phyloP scores from a whole-genome alignment of 2,888 invertebrate species.

The Drosophila lacicola region DNA sequence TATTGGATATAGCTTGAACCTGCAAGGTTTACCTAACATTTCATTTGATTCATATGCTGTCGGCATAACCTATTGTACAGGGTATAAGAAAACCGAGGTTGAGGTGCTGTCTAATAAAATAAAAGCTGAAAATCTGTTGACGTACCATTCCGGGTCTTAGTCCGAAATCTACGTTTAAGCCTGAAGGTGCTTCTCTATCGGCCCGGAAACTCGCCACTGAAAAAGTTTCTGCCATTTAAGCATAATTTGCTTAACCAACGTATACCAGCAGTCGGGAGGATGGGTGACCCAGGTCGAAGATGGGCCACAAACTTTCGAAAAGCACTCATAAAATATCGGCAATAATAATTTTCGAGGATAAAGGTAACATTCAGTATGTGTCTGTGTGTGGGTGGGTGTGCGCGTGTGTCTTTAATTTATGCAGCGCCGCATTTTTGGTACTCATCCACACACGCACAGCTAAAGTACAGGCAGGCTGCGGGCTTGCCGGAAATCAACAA shows the following conservation, averaged over 20 bases:
- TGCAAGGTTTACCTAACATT: too few species aligned
- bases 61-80: slow-evolving; percentile 2
- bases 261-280: slow-evolving; percentile 21
- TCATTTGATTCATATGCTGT: background rate
- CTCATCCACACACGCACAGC: slow-evolving; percentile 31
- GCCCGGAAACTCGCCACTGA: slow-evolving; percentile 22
- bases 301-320: slow-evolving; percentile 38
- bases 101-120: slow-evolving; percentile 42
- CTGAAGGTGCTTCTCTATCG: slow-evolving; percentile 14
- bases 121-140: slow-evolving; percentile 63
- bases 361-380: slow-evolving; percentile 49
- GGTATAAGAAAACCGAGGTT: slow-evolving; percentile 24
- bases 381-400: slow-evolving; percentile 13
- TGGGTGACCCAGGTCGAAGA: slow-evolving; percentile 20
- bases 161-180: slow-evolving; percentile 17
- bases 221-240: slow-evolving; percentile 69
- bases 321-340: slow-evolving; percentile 65
- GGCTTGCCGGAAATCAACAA: slow-evolving; percentile 72
- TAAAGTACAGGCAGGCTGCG: slow-evolving; percentile 25
- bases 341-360: slow-evolving; percentile 61
- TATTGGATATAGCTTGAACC: too few species aligned
- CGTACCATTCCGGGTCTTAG: slow-evolving; percentile 46
- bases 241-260: slow-evolving; percentile 65
- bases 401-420: slow-evolving; percentile 62
- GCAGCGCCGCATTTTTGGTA: slow-evolving; percentile 68